phyloP scores from a whole-genome alignment of 2,113 vertebrate species.

The Eptatretus burgeri region DNA sequence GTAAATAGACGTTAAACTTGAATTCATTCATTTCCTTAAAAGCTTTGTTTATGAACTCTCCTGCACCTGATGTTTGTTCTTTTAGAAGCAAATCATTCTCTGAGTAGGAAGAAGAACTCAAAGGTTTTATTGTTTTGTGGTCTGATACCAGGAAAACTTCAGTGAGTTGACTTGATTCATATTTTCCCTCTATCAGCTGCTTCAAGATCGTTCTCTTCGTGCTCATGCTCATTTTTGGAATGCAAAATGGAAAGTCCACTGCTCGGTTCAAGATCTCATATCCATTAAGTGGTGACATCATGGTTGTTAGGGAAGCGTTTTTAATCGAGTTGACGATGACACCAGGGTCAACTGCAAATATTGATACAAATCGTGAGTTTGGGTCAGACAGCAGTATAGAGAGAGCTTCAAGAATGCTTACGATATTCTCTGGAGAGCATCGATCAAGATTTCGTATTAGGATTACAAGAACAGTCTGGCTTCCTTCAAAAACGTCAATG shows the following conservation, averaged over 20 bases:
- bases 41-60: no score
- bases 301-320: neutral
- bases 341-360: conserved; percentile 52
- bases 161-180: neutral
- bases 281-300: conserved; percentile 15
- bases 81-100: neutral
- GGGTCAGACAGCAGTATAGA: conserved; percentile 52
- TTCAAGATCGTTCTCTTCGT: conserved; percentile 28
- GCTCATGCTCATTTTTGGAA: conserved; percentile 26
- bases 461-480: conserved; percentile 38
- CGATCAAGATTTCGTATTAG: conserved; percentile 47
- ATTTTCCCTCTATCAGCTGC: conserved; percentile 15
- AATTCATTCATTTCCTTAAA: no score
- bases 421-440: conserved; percentile 40
- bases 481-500: conserved; percentile 53
- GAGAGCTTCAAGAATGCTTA: conserved; percentile 45
- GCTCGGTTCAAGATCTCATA: conserved; percentile 42
- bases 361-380: conserved; percentile 50
- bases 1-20: no score
- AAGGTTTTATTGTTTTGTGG: neutral
- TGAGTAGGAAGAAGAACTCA: neutral
- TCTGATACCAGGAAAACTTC: neutral
- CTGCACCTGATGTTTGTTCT: no score
- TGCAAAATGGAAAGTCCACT: conserved; percentile 54
- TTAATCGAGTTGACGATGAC: conserved; percentile 47